These are phyloP conservation scores for Danio aesculapii DNA, from an alignment of 2,797 vertebrate genomes.

Conservation along the genomic window DNA sequence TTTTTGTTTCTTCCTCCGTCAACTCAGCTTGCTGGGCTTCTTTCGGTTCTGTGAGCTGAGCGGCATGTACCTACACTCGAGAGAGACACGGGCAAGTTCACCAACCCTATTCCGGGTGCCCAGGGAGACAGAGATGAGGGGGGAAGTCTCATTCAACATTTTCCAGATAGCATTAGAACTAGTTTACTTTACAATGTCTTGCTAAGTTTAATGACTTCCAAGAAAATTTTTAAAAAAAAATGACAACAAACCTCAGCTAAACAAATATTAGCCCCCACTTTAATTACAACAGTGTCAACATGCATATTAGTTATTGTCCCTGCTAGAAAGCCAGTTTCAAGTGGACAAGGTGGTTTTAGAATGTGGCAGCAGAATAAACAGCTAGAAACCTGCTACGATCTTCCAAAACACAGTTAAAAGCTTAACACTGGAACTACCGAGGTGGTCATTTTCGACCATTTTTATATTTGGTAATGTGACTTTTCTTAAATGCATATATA, in stretches of 20 bases:
- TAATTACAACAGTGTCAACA: background rate
- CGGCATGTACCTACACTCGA: slow-evolving; percentile 85
- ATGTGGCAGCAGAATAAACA: slow-evolving; percentile 2
- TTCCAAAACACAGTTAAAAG: background rate
- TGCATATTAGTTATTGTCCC: background rate
- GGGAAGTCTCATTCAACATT: slow-evolving; percentile 71
- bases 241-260: background rate
- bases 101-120: slow-evolving; percentile 76
- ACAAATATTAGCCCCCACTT: slow-evolving; percentile 18
- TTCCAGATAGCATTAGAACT: slow-evolving; percentile 46
- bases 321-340: background rate
- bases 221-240: background rate
- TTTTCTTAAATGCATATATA: no score
- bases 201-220: slow-evolving; percentile 6
- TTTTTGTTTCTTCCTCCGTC: slow-evolving; percentile 74
- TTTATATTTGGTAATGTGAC: no score
- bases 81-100: slow-evolving; percentile 78
- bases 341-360: background rate
- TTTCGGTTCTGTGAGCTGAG: slow-evolving; percentile 79
- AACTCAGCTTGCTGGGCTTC: slow-evolving; percentile 77
- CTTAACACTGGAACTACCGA: no score
- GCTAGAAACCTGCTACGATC: background rate
- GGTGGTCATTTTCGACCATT: no score
- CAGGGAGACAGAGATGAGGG: slow-evolving; percentile 75
- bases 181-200: slow-evolving; percentile 24